Evolutionary conservation across 92 coral and sea anemone genomes (phyloP).

Genomic region (Siderastrea siderea): DNA sequence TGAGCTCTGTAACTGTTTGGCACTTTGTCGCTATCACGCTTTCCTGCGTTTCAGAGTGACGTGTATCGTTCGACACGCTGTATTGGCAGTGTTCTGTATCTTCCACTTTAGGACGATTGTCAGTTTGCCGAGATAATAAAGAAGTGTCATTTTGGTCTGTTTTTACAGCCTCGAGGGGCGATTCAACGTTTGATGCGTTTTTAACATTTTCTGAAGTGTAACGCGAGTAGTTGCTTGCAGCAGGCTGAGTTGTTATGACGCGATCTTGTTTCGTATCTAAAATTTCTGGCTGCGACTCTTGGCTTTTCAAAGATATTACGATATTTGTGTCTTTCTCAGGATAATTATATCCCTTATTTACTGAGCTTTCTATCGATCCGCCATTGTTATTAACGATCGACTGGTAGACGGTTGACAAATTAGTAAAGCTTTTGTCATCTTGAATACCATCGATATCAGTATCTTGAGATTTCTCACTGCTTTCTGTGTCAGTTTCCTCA

Average conservation of each 20-base stretch:
- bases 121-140: background rate
- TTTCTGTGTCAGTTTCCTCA: conserved; percentile 41
- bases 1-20: background rate
- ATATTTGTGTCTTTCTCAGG: background rate
- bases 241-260: background rate
- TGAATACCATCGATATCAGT: background rate
- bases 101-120: conserved; percentile 3
- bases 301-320: conserved; percentile 5
- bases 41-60: background rate
- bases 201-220: conserved; percentile 4
- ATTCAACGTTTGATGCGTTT: background rate
- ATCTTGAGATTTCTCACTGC: conserved; percentile 34
- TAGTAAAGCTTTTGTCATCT: background rate
- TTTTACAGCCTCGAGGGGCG: background rate
- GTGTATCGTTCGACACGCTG: background rate
- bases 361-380: background rate
- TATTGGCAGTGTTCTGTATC: conserved; percentile 7
- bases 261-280: background rate
- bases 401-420: background rate
- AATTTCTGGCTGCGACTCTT: background rate
- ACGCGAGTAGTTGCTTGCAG: conserved; percentile 5
- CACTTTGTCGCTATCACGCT: conserved; percentile 21
- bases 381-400: conserved; percentile 19
- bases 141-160: background rate
- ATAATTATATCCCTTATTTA: background rate